Base-by-base conservation (phyloP, 2,113 vertebrate genomes). In the Cebidichthys violaceus region DNA sequence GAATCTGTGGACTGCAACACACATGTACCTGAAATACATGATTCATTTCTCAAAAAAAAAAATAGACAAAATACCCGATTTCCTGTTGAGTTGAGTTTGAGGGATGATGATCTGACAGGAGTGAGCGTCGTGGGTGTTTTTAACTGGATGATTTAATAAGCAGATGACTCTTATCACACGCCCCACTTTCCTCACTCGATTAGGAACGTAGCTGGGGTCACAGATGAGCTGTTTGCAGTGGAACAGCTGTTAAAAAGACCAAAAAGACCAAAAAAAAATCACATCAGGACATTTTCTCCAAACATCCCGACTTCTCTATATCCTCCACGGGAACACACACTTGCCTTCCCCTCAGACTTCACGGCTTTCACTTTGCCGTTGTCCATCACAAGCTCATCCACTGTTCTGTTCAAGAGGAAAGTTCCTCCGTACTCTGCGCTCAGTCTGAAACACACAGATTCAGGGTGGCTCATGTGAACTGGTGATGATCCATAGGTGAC, bases 81-180 rank as follows among this genome's bases (percentile, higher is more conserved):
- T 99, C 50, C 98, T 92, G 92, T 96, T 95, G 82, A 99, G 95
- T 89, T 99, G 97, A 60, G 96, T 94, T 91, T 98, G 97, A 37
- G 98, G 98, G 90, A 99, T 97, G 92, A 99, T 96, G 92, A 99
- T 99, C 93, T 98, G 97, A 93, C 98, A 99, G 0, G 98, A 99
- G 74, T 93, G 97, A 92, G 96, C 96, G 2, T 99, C 97, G 0
- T 97, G 96, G 0, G 97, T 99, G 87, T 97, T 96, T 95, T 97
- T 98, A 92, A 99, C 97, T 0, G 98, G 97, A 89, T 99, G 98
- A 90, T 95, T 97, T 59, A 99, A 77, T 85, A 99, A 95, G 84
- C 98, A 99, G 88, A 98, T 98, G 4, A 96, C 97, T 84, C 98
- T 91, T 33, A 99, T 96, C 60, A 98, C 96, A 41, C 97, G 96